Percentiles rank a stretch among this genome's conserved stretches.
Evolutionary conservation across 1,140 invertebrate species (phyloP).

Genomic region (Leptopilina clavipes): DNA sequence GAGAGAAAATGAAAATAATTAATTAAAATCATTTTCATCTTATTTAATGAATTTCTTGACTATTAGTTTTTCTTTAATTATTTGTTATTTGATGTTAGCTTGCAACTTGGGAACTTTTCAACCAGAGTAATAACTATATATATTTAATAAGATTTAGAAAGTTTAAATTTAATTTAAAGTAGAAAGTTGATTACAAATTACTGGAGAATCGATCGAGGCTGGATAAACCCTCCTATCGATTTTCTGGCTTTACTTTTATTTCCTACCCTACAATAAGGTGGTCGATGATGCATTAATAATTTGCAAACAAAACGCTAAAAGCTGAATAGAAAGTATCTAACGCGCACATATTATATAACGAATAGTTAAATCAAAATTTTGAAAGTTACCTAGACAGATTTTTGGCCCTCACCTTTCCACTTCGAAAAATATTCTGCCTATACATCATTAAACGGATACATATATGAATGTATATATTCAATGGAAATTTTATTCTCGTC

Average conservation of each 20-base stretch:
- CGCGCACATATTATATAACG: too few relatives aligned
- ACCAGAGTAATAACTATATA: neutral
- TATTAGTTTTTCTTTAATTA: too few relatives aligned
- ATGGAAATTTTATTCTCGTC: neutral
- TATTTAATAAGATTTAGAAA: slow-evolving; percentile 12
- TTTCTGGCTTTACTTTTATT: neutral
- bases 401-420: too few relatives aligned
- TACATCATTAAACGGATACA: too few relatives aligned
- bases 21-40: too few relatives aligned
- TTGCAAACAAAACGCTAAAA: neutral
- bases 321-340: neutral
- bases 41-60: too few relatives aligned
- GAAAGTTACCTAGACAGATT: too few relatives aligned
- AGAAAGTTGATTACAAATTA: slow-evolving; percentile 10
- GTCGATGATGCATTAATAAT: slow-evolving; percentile 9
- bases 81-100: neutral
- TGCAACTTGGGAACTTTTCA: neutral
- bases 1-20: too few relatives aligned
- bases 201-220: slow-evolving; percentile 12
- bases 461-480: too few relatives aligned
- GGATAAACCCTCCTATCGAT: neutral
- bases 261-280: neutral
- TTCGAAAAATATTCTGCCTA: too few relatives aligned
- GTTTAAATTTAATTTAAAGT: slow-evolving; percentile 19
- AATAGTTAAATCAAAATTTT: too few relatives aligned